Percentiles rank a stretch among this genome's conserved stretches.
Conservation (phyloP, 2,113 vertebrate species). For the Leucoraja erinaceus region DNA sequence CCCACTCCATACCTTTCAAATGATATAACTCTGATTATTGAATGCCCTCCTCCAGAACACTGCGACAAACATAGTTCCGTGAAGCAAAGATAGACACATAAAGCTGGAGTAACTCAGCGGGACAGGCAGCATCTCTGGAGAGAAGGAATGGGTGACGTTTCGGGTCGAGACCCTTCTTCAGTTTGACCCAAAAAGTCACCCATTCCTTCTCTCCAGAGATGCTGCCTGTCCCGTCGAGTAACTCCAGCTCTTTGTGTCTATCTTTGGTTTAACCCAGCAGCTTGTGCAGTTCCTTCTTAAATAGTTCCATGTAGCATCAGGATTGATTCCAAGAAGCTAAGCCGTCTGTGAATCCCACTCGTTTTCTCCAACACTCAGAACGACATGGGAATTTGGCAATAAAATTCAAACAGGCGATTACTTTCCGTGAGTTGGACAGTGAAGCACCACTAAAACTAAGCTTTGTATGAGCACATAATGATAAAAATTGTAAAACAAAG, state of each 20-base stretch:
- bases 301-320: neutral
- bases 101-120: too few species aligned
- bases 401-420: neutral
- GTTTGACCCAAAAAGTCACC: too few species aligned
- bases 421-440: neutral
- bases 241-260: too few species aligned
- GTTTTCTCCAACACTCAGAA: neutral
- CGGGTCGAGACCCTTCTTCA: too few species aligned
- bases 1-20: slow-evolving; percentile 19
- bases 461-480: neutral
- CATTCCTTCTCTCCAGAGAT: too few species aligned
- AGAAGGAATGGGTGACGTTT: too few species aligned
- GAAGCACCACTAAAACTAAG: neutral
- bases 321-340: neutral
- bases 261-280: too few species aligned
- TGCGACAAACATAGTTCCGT: neutral
- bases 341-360: neutral
- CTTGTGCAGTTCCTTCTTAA: too few species aligned
- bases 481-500: neutral
- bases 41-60: neutral
- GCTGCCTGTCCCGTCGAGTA: too few species aligned
- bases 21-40: slow-evolving; percentile 14
- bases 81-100: too few species aligned
- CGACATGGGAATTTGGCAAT: neutral
- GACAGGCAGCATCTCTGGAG: too few species aligned